Evolutionary conservation across 2,113 vertebrate genomes (phyloP).

Genomic region (Brevimyrus niger): DNA sequence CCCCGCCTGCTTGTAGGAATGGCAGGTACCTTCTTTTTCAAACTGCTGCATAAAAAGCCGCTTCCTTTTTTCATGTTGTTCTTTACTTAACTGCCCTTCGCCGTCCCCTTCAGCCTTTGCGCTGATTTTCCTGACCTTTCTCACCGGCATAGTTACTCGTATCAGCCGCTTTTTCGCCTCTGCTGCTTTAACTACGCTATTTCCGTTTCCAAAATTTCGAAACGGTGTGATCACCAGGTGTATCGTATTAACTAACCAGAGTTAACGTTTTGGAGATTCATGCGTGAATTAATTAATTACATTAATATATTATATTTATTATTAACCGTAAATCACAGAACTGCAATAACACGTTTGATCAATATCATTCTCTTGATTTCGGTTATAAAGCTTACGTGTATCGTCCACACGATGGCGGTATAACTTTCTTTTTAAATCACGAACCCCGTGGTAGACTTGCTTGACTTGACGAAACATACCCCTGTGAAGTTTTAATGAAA

Average conservation of each 20-base stretch:
- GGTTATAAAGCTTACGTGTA: background rate
- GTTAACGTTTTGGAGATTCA: background rate
- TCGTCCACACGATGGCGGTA: background rate
- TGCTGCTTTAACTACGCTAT: background rate
- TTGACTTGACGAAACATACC: background rate
- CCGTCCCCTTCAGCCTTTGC: background rate
- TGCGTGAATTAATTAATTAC: background rate
- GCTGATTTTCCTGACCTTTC: background rate
- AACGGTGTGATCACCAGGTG: background rate
- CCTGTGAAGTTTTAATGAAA: background rate
- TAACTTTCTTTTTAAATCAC: background rate
- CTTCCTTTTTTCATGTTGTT: slow-evolving; percentile 43
- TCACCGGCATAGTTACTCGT: slow-evolving; percentile 23
- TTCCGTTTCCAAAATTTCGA: background rate
- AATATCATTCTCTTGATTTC: background rate
- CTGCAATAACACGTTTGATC: background rate
- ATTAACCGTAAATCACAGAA: background rate
- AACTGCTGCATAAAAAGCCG: slow-evolving; percentile 68
- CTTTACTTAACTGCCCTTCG: slow-evolving; percentile 25
- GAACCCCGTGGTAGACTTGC: background rate
- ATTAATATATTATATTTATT: background rate
- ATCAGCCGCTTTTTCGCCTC: no score
- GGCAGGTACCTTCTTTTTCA: slow-evolving; percentile 62
- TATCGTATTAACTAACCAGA: background rate
- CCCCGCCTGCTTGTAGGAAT: background rate